Base-by-base conservation (phyloP, 2,113 vertebrate species). In the Cyprichromis sp. region DNA sequence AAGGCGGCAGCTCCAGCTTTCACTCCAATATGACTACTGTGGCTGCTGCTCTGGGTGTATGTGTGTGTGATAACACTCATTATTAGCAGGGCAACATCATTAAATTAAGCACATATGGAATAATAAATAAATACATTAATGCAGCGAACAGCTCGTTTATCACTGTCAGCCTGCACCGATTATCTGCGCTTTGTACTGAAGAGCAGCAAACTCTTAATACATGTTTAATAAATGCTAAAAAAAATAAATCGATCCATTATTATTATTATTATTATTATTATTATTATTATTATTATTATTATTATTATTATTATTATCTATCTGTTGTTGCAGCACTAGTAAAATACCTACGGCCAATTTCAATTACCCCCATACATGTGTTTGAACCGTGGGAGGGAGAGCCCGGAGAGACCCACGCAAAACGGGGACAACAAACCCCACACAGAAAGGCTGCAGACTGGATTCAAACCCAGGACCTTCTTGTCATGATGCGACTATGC, bases 121-220 rank as follows among this genome's bases (percentile, higher is more conserved):
- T 76, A 31, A 85, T 83, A 38, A 80, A 84, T 29, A 83, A 90
- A 59, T 29, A 36, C 19, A 40, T 68, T 8, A 80, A 42, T 29
- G 21, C 73, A 42, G 8, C 9, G 38, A 71, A 21, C 45, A 42
- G 47, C 61, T 93, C 91, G 86, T 95, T 93, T 71, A 88, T 95
- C 94, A 90, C 86, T 88, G 92, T 92, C 95, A 89, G 52, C 66
- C 78, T 57, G 24, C 34, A 80, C 87, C 83, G 63, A 85, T 81
- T 76, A 59, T 68, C 81, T 40, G 47, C 34, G 42, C 3, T 82
- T 80, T 34, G 10, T 63, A 86, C 73, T 19, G 80, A 83, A 57
- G 29, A 19, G 40, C 63, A 68, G 17, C 21, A 24, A 11, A 71
- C 31, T 12, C 24, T 45, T 7, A 31, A 26, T 76, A 19, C 45